These are phyloP conservation scores for Drosophila antonietae DNA, from an alignment of 2,888 invertebrate genomes.

Conservation along the genomic window DNA sequence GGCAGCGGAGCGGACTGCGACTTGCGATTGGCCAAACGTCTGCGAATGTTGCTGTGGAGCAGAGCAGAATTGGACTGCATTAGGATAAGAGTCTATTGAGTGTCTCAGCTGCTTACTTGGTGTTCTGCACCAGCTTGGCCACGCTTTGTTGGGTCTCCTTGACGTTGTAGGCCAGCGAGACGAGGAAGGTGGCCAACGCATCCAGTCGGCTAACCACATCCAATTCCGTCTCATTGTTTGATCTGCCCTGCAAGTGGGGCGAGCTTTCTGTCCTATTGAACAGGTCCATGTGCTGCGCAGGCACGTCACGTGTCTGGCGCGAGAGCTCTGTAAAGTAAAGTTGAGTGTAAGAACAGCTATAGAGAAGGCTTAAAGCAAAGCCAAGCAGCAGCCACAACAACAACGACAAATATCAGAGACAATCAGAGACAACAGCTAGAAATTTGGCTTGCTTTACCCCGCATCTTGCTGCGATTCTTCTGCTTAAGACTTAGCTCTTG, in stretches of 20 bases:
- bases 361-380: not conserved
- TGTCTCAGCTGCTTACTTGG: conserved; percentile 65
- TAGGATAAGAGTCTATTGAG: not conserved
- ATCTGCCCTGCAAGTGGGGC: not conserved
- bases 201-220: conserved; percentile 61
- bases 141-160: conserved; percentile 56
- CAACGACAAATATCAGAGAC: conserved; percentile 24
- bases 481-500: conserved; percentile 45
- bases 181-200: conserved; percentile 74
- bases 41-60: conserved; percentile 26
- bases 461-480: conserved; percentile 54
- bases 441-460: conserved; percentile 45
- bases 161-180: conserved; percentile 70
- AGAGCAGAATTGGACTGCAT: not conserved
- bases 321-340: conserved; percentile 47
- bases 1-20: conserved; percentile 7
- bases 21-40: conserved; percentile 26
- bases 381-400: conserved; percentile 13
- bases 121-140: conserved; percentile 61
- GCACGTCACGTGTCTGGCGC: conserved; percentile 36
- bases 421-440: not conserved
- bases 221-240: conserved; percentile 12
- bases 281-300: conserved; percentile 17
- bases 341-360: not conserved
- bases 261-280: conserved; percentile 10